Evolutionary conservation across 2,888 invertebrate genomes (phyloP), one percentile per base, ranked within the genome.

Genomic region (Frankliniella intonsa): DNA sequence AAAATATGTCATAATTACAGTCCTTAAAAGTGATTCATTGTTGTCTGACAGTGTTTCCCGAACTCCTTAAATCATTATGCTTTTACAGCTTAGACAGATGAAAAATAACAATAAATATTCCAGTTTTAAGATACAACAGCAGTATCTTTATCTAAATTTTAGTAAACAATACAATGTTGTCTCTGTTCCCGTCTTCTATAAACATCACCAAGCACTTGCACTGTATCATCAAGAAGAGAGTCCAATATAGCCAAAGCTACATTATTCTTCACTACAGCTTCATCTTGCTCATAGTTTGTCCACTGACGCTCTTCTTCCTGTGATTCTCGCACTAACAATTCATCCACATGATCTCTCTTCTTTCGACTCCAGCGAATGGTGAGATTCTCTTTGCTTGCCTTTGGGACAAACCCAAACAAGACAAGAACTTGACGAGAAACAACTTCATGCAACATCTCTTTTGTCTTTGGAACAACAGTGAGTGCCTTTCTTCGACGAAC

Each of bases 201-300:
- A 22, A 76, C 69, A 76, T 76, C 69, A 25, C 69, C 69, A 11
- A 82, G 83, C n/a, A 81, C 83, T 83, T 49, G 50, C 62, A 81
- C 88, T 25, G 91, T 90, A 84, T 92, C 90, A 19, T 87, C 86
- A 49, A 92, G 85, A 82, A 91, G 86, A 84, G 89, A 87, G 84
- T 90, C 88, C 83, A 92, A 88, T 85, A 93, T 89, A 83, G 90
- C 89, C 84, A 91, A 90, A 0, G 92, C 90, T 25, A 91, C 86
- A 85, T 90, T 89, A 85, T 91, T 90, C 85, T 94, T 93, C 38
- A 94, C 92, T 65, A 91, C 90, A 27, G 91, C 88, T 86, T 94
- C 94, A 86, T 94, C 94, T 81, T 90, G 88, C 86, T 93, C 92
- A 86, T 93, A 94, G 86, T 92, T 92, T 0, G 92, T 92, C 94